phyloP scores from a whole-genome alignment of 1,140 invertebrate species.

The Solenopsis invicta region DNA sequence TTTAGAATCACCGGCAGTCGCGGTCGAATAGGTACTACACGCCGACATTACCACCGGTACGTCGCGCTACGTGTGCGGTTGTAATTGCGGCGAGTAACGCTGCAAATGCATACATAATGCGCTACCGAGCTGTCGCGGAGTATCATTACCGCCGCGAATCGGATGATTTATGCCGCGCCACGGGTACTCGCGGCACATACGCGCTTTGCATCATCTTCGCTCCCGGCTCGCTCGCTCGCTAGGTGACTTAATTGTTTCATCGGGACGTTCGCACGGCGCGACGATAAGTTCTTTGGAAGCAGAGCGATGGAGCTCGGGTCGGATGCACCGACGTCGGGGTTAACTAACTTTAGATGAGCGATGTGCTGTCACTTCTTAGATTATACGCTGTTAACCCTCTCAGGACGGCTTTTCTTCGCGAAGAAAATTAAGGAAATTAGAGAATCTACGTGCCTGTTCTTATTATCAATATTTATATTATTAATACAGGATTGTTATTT shows the following conservation, averaged over 20 bases:
- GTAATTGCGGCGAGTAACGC: conserved; percentile 69
- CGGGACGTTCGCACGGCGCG: conserved; percentile 28
- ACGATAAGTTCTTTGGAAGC: conserved; percentile 31
- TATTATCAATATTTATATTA: background rate
- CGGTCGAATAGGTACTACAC: background rate
- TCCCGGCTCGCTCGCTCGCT: conserved; percentile 24
- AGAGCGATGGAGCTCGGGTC: background rate
- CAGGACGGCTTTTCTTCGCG: background rate
- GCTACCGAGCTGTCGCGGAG: conserved; percentile 69
- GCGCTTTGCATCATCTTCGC: conserved; percentile 39
- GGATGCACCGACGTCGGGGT: background rate
- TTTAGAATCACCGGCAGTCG: conserved; percentile 70
- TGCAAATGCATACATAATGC: conserved; percentile 69
- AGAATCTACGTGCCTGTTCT: background rate
- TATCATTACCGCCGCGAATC: conserved; percentile 63
- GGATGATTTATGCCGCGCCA: conserved; percentile 66
- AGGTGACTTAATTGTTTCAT: conserved; percentile 60
- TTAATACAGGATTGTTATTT: background rate
- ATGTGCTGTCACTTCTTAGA: conserved; percentile 1
- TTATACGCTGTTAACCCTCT: background rate
- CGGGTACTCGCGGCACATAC: conserved; percentile 21
- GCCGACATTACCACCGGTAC: conserved; percentile 1
- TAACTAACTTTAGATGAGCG: conserved; percentile 48
- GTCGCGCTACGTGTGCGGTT: conserved; percentile 51
- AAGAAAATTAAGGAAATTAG: background rate